Evolutionary conservation across 2,797 vertebrate genomes (phyloP).

Genomic region (Silurus lanzhouensis): DNA sequence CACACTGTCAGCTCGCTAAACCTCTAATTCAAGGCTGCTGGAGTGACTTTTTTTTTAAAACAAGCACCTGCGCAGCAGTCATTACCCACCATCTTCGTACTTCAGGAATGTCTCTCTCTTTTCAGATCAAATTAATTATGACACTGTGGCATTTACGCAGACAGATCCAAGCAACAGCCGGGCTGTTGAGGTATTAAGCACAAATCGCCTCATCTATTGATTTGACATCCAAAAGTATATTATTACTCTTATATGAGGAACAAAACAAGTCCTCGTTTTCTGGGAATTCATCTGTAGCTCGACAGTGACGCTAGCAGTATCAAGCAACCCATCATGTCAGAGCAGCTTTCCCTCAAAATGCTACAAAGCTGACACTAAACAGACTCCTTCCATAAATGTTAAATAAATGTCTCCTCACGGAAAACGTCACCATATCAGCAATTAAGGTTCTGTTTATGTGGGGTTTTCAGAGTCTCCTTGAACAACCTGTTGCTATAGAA

Average conservation of each 20-base stretch:
- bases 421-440: no score
- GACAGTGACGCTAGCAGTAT: neutral
- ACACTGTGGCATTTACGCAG: conserved; percentile 55
- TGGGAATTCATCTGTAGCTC: neutral
- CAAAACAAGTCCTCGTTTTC: conserved; percentile 7
- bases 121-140: conserved; percentile 55
- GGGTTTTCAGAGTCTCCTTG: neutral
- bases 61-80: conserved; percentile 48
- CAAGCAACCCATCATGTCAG: neutral
- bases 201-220: conserved; percentile 50
- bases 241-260: conserved; percentile 16
- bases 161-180: conserved; percentile 35
- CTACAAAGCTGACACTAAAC: neutral
- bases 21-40: conserved; percentile 34
- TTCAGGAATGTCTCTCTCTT: conserved; percentile 18
- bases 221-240: conserved; percentile 40
- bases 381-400: neutral
- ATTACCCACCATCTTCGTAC: conserved; percentile 43
- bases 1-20: conserved; percentile 35
- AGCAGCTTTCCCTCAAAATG: neutral
- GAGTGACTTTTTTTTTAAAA: conserved; percentile 46
- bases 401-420: neutral
- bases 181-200: conserved; percentile 45
- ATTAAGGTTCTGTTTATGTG: neutral
- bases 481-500: neutral